Base-by-base conservation (phyloP, 2,113 vertebrate genomes). In the Oreochromis aureus region DNA sequence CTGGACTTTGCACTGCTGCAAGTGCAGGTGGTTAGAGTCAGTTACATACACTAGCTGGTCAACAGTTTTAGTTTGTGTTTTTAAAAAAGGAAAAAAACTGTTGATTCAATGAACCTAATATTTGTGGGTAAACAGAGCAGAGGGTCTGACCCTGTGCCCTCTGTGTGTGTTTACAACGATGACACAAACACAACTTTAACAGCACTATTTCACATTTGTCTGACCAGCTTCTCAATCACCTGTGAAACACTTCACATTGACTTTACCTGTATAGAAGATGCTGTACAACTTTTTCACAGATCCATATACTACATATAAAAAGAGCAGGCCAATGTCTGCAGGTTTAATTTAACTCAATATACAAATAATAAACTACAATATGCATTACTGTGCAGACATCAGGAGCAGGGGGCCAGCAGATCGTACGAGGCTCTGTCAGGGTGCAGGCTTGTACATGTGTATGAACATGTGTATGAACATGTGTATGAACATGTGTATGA, bases 261-360 rank as follows among this genome's bases (percentile, higher is more conserved):
- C 30, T 34, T 63, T 0, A 0, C 59, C 55, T 15, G 55, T 2
- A 30, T 0, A 58, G 56, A 58, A 58, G 56, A 30, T 58, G 56
- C 59, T 63, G 32, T 63, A 9, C 5, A 63, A 30, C 7, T 0
- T 30, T 0, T 9, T 15, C 13, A 58, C 56, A 58, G 56, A 58
- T 3, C 56, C 7, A 0, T 30, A 30, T 59, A 30, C 27, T 63
- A 19, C 59, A 19, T 19, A 7, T 19, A 32, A 63, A 19, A 0
- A 63, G 59, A 61, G 13, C 58, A 61, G 27, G 3, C 27, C 27
- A 18, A 1, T 18, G 58, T 18, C 27, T 61, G 1, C 15, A 61
- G 58, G 7, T 61, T 61, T 61, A 61, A 32, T 61, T 61, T 32
- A 32, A 61, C 27, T 63, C 18, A 7, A 6, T 18, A 63, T 36